Conservation (phyloP, 1,140 invertebrate genomes). For the Leptoteleia sp. region DNA sequence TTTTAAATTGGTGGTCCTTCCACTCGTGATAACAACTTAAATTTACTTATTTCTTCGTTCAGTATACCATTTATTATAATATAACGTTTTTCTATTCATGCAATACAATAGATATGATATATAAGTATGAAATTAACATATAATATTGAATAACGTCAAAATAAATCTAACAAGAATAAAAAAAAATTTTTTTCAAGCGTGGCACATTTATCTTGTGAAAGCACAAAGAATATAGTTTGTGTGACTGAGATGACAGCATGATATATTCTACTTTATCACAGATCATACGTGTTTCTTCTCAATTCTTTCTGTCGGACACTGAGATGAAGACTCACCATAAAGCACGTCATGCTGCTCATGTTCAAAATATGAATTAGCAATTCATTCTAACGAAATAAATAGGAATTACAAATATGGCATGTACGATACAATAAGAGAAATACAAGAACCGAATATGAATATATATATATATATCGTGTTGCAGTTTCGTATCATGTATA, state of each 20-base stretch:
- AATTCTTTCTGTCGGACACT: conserved; percentile 41
- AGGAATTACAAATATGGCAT: conserved; percentile 45
- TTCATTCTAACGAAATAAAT: conserved; percentile 62
- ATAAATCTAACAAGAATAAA: no score
- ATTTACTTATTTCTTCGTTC: no score
- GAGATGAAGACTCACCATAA: conserved; percentile 57
- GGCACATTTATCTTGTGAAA: conserved; percentile 16
- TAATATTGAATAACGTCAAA: no score
- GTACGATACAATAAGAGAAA: background rate
- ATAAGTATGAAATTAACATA: no score
- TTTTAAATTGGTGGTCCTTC: no score
- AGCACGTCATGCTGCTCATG: conserved; percentile 54
- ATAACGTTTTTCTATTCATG: no score
- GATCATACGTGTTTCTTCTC: conserved; percentile 50
- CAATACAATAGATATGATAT: no score
- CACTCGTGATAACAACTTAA: no score
- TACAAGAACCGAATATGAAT: conserved; percentile 49
- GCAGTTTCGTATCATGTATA: no score
- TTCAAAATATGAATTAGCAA: conserved; percentile 56
- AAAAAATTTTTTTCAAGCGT: conserved; percentile 2
- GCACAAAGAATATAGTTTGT: conserved; percentile 5
- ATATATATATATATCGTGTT: no score
- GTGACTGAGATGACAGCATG: conserved; percentile 20
- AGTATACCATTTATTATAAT: no score
- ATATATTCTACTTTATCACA: conserved; percentile 48